A percentile compares a stretch with the other conserved stretches of the same genome.
phyloP scores from a whole-genome alignment of 2,888 invertebrate species.

The Cremastinae sp. region DNA sequence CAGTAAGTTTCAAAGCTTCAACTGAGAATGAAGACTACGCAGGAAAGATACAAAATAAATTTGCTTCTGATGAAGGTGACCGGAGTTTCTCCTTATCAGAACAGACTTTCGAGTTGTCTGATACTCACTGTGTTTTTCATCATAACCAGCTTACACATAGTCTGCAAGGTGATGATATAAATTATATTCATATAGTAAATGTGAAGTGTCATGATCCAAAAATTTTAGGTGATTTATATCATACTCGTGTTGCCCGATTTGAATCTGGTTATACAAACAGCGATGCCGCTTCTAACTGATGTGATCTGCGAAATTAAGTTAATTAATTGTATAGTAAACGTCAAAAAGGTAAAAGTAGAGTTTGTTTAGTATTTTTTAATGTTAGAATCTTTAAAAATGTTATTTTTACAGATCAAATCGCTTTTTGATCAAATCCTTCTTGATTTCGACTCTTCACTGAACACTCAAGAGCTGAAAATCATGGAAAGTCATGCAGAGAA shows the following conservation, averaged over 20 bases:
- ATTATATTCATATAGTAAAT: neutral
- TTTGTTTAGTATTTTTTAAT: neutral
- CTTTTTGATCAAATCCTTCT: conserved; percentile 27
- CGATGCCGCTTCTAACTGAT: conserved; percentile 20
- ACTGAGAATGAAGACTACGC: conserved; percentile 10
- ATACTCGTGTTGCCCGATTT: conserved; percentile 21
- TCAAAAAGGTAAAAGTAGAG: conserved; percentile 14
- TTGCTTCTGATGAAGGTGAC: conserved; percentile 13
- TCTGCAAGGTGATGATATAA: conserved; percentile 26
- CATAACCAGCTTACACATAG: conserved; percentile 23
- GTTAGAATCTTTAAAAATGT: neutral
- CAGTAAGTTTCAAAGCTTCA: conserved; percentile 4
- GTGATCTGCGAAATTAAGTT: conserved; percentile 18
- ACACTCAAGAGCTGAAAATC: conserved; percentile 14
- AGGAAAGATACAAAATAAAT: conserved; percentile 12
- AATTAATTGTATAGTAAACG: conserved; percentile 29
- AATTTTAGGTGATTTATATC: conserved; percentile 30
- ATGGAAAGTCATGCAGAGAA: conserved; percentile 21
- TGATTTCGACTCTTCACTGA: conserved; percentile 7
- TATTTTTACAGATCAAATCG: conserved; percentile 31
- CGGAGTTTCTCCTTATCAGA: conserved; percentile 37
- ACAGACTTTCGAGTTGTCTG: neutral
- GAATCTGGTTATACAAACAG: conserved; percentile 4
- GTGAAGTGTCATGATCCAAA: neutral
- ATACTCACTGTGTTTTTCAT: neutral